Evolutionary conservation across 2,888 invertebrate species (phyloP), one percentile per base, ranked within the genome.

Genomic region (Siphonodentalium dalli): DNA sequence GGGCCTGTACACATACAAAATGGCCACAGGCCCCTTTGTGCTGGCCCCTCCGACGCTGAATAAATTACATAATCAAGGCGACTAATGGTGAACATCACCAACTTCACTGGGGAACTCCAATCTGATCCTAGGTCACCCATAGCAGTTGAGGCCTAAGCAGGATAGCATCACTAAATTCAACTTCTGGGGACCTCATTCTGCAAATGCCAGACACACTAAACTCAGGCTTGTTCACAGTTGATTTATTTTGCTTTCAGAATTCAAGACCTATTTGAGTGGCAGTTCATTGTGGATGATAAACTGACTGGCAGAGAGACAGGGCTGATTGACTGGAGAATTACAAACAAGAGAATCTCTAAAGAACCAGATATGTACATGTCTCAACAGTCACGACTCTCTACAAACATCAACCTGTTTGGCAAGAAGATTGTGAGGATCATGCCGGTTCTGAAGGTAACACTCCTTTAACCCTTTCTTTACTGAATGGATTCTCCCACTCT

Each of bases 231-330:
- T 33, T 21, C 23, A 11, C 27, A 39, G 11, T 5, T 15, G 5
- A 18, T 9, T 15, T 21, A 18, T 15, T 51, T 35, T 31, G 31
- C 28, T 68, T 75, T 43, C 72, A 84, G 85, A 54, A 79, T 82
- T 44, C 89, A 91, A 76, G 94, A 95, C 83, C 88, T 95, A 47
- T 89, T 95, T 77, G 90, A 92, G 21, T 95, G 93, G 93, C 84
- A 94, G 63, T 87, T 95, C 63, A 93, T 95, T 84, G 92, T 95
- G 6, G 77, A 93, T 88, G 75, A 92, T 88, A 78, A 87, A 84
- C 62, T 89, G 13, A 90, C 88, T 24, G 54, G 88, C 18, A 92
- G 89, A 75, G 70, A 72, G 34, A 90, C 90, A 13, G 93, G 92
- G 0, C 88, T 91, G 63, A 88, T 94, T 47, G 91, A 91, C 63